phyloP scores from a whole-genome alignment of 2,888 invertebrate genomes.

The Macrophya alboannulata region DNA sequence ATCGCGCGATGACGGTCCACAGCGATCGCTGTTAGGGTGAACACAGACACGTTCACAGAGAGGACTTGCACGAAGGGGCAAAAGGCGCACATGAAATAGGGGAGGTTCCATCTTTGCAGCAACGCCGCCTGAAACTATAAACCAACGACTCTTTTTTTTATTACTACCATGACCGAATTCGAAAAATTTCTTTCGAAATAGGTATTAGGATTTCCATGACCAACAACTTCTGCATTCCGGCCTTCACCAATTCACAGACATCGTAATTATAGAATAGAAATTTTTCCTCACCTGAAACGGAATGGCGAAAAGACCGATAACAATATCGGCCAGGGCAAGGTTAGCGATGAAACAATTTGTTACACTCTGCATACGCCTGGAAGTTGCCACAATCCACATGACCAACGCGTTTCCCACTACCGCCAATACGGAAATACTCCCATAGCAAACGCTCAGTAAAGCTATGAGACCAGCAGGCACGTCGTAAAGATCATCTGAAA shows the following conservation, averaged over 20 bases:
- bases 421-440: conserved; percentile 90
- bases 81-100: conserved; percentile 93
- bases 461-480: conserved; percentile 89
- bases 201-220: not conserved
- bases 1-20: conserved; percentile 92
- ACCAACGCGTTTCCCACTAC: conserved; percentile 93
- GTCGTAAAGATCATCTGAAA: conserved; percentile 86
- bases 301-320: conserved; percentile 92
- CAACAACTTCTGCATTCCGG: not conserved
- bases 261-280: not conserved
- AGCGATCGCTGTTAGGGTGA: conserved; percentile 93
- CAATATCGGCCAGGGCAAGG: conserved; percentile 92
- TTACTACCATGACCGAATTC: too few species aligned
- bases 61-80: conserved; percentile 94
- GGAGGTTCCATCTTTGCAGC: conserved; percentile 92
- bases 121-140: conserved; percentile 93
- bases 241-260: not conserved
- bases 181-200: too few species aligned
- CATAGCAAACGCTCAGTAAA: conserved; percentile 90
- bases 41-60: conserved; percentile 94
- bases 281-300: conserved; percentile 86
- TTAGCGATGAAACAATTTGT: conserved; percentile 94
- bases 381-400: conserved; percentile 91
- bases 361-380: conserved; percentile 90
- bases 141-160: conserved; percentile 44